A percentile compares a stretch with the other conserved stretches of the same genome.
These are phyloP conservation scores for Dysmachus trigonus DNA, from an alignment of 2,888 invertebrate genomes.

Conservation along the genomic window DNA sequence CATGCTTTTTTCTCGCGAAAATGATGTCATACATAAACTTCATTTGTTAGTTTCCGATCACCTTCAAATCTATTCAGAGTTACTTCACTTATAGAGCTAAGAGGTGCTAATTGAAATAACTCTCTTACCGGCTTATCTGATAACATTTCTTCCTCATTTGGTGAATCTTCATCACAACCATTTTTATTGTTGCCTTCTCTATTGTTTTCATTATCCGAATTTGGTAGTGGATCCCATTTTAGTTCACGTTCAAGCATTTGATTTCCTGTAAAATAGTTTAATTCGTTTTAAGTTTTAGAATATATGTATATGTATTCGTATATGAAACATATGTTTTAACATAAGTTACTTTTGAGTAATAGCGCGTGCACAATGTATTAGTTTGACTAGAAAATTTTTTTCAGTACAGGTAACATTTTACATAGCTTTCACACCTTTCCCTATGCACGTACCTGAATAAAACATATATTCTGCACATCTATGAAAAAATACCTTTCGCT, in stretches of 20 bases:
- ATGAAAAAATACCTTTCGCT: too few relatives aligned
- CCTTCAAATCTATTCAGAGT: conserved; percentile 54
- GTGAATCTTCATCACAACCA: conserved; percentile 55
- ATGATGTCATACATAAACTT: conserved; percentile 43
- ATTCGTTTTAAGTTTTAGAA: background rate
- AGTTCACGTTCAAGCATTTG: conserved; percentile 67
- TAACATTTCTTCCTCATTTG: conserved; percentile 51
- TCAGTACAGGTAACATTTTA: too few relatives aligned
- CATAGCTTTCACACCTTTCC: too few relatives aligned
- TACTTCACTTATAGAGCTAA: conserved; percentile 68
- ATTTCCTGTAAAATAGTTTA: conserved; percentile 59
- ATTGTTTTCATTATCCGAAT: conserved; percentile 60
- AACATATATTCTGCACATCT: too few relatives aligned
- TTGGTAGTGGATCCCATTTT: conserved; percentile 69
- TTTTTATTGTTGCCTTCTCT: conserved; percentile 47
- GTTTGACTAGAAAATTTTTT: too few relatives aligned
- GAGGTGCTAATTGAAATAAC: conserved; percentile 64
- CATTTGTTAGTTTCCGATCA: conserved; percentile 45
- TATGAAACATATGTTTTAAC: too few relatives aligned
- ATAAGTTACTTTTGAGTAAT: too few relatives aligned
- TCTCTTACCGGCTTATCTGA: conserved; percentile 64
- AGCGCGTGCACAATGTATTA: too few relatives aligned
- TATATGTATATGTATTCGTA: background rate
- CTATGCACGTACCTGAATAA: too few relatives aligned
- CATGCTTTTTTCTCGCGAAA: background rate